Base-by-base conservation (phyloP, 1,140 invertebrate species). In the Drosophila sproati region DNA sequence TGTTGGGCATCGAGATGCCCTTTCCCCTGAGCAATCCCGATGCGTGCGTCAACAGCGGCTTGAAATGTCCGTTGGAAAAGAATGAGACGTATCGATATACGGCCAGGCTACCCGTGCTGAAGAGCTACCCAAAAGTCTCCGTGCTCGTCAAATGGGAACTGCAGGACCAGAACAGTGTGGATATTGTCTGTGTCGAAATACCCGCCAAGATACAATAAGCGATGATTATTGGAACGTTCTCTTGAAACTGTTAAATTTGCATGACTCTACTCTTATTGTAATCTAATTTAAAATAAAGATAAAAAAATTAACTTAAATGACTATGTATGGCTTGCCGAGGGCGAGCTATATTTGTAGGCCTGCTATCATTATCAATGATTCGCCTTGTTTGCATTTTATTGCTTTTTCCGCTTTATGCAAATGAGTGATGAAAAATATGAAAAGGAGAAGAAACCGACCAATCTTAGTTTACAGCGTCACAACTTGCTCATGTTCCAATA, bases 91-190 rank as follows among this genome's bases (percentile, higher is more conserved):
- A 95, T 57, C 93, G 91, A 61, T 97, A 96, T 86, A 93, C 67
- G 31, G 93, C 95, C 0, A 93, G 93, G 2, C 81, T 97, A 56
- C 94, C 94, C 0, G 93, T 97, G 2, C 79, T 94, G 2, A 94
- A 94, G 68, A 93, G 92, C 1, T 97, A 96, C 80, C 96, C 96
- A 3, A 94, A 94, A 82, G 76, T 96, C 0, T 93, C 91, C 1
- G 94, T 97, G 0, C 93, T 94, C 2, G 95, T 97, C 0, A 96
- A 95, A 92, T 96, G 95, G 95, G 95, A 96, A 91, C 83, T 97
- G 8, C 93, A 95, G 80, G 94, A 95, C 87, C 93, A 95, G 57
- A 92, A 94, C 3, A 82, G 80, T 0, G 93, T 94, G 48, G 94
- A 96, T 77, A 93, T 96, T 3, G 93, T 96, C 47, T 97, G 96